Evolutionary conservation across 2,888 invertebrate genomes (phyloP), one percentile per base, ranked within the genome.

Genomic region (Leistus spinibarbis): DNA sequence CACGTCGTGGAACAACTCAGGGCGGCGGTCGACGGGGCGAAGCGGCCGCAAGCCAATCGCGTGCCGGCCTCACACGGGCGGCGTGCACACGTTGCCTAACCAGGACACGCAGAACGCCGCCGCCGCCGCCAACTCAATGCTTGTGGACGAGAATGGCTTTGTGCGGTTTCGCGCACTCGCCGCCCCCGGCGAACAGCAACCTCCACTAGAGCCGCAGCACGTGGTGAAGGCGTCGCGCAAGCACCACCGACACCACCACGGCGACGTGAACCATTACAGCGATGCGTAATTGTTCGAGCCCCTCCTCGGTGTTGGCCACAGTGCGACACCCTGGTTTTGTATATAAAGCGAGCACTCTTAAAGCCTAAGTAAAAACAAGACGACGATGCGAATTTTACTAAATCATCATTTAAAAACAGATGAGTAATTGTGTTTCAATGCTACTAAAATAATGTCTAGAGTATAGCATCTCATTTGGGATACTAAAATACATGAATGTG

Each of bases 71-170:
- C 60, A 60, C 82, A 86, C 67, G 84, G 89, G 82, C 86, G 89
- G 82, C 83, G 88, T 77, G 83, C 90, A 82, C 86, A 91, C 87
- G 80, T 86, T 83, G 86, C 90, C 85, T 2, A 82, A 88, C 79
- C 89, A 89, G 81, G 89, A 88, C 80, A 84, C 87, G 3, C 84
- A 86, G 80, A 87, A 90, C 81, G 83, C 87, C 81, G 88, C 87
- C 81, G 88, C 89, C 78, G 88, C 89, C 65, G 88, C 89, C 80
- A 84, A 87, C 76, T 91, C 95, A 79, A 95, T 96, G 94, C 86
- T 96, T 78, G 95, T 95, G n/a, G 93, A 95, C 77, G 96, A 96
- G 82, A 94, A 95, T 82, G 95, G 96, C 3, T 95, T 96, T 85
- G 92, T 96, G 13, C 88, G 96, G 79, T 95, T 96, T 86, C 89